Evolutionary conservation across 2,888 invertebrate genomes (phyloP), one percentile per base, ranked within the genome.

Genomic region (Quadriops clusia): DNA sequence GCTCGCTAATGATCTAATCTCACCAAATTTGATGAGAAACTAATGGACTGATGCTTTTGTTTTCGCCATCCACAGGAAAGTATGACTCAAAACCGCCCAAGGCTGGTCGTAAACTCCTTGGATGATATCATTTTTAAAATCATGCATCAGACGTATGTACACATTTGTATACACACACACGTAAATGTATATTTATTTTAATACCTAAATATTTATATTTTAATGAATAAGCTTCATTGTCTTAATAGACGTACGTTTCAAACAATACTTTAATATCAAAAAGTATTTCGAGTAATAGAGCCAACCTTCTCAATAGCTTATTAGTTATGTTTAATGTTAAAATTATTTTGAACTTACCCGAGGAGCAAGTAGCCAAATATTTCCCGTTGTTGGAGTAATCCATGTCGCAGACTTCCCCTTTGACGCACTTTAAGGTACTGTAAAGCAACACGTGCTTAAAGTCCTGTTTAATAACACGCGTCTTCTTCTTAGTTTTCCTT

Each of bases 301-400:
- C n/a, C n/a, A n/a, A n/a, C n/a, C n/a, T n/a, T n/a, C n/a, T n/a
- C n/a, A n/a, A n/a, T n/a, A n/a, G n/a, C n/a, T 31, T 26, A 11
- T 29, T 10, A 26, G 17, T n/a, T 11, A 12, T n/a, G 30, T 11
- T 14, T 13, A 7, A n/a, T n/a, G n/a, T n/a, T n/a, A n/a, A n/a
- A n/a, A 32, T 22, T 22, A 31, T 38, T 45, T 15, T 11, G 29
- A 39, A 65, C 72, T 68, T 70, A 89, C 89, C 90, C 67, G 82
- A 81, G 47, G 80, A 79, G 52, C 82, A 79, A 36, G 84, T 79
- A 37, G 82, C 82, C 53, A 90, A 67, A 54, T 77, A 85, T 64
- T 87, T 90, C 43, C 83, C 85, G 61, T 86, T 87, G 36, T 77
- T 70, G 43, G 86, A 84, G 58, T 84, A 81, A 52, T 83, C 82